Conservation (phyloP, 2,797 vertebrate genomes). For the Rhynchotus rufescens region DNA sequence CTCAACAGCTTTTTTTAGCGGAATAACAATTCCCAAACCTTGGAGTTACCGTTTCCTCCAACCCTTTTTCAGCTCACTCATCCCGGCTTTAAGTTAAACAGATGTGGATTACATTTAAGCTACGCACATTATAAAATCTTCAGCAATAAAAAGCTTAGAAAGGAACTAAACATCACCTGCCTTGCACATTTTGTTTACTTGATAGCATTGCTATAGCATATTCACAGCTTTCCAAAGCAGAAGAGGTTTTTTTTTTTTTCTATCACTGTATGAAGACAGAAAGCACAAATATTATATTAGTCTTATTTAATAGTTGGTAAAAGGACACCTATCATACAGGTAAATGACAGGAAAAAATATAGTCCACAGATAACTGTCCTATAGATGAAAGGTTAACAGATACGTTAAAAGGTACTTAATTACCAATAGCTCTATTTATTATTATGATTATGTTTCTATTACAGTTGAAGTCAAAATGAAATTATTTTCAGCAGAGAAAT, state of each 20-base stretch:
- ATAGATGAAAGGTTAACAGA: constrained; percentile 2
- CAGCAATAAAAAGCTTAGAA: background rate
- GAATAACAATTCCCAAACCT: too few species aligned
- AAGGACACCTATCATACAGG: background rate
- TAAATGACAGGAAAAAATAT: background rate
- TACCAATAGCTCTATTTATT: constrained; percentile 32
- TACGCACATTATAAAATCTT: too few species aligned
- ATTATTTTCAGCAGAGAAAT: background rate
- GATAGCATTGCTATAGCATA: background rate
- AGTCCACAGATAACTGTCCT: background rate
- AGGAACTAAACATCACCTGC: background rate
- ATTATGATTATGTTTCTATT: background rate
- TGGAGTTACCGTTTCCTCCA: background rate
- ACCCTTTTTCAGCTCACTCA: background rate
- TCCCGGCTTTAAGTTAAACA: background rate
- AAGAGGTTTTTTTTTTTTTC: background rate
- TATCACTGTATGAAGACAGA: background rate
- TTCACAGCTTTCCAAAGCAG: background rate
- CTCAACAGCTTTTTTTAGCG: background rate
- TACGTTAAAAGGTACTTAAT: background rate
- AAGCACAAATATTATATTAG: background rate
- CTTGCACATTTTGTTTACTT: background rate
- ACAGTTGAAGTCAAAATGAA: background rate
- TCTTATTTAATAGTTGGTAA: background rate
- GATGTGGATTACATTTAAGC: background rate